Evolutionary conservation across 2,888 invertebrate genomes (phyloP).

Genomic region (Norana najaformis): DNA sequence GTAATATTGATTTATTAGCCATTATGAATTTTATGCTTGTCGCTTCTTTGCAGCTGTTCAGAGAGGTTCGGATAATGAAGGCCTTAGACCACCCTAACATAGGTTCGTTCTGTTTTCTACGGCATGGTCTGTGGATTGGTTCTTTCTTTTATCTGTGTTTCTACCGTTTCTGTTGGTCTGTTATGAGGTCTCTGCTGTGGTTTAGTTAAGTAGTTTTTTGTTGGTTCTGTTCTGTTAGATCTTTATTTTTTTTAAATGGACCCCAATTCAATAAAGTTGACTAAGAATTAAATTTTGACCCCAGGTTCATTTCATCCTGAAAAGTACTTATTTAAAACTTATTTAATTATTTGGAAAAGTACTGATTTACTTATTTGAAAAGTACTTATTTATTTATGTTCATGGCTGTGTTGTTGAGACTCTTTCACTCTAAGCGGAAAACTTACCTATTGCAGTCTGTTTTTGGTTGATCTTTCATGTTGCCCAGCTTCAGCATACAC

Average conservation of each 20-base stretch:
- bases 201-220: neutral
- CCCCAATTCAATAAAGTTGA: neutral
- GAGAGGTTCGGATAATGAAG: slow-evolving; percentile 47
- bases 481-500: neutral
- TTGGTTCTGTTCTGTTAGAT: neutral
- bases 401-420: neutral
- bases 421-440: neutral
- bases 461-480: neutral
- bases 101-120: slow-evolving; percentile 37
- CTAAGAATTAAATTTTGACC: neutral
- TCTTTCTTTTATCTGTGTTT: neutral
- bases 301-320: no score
- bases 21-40: neutral
- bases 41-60: slow-evolving; percentile 38
- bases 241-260: neutral
- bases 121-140: neutral
- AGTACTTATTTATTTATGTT: neutral
- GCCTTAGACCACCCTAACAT: slow-evolving; percentile 46
- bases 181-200: neutral
- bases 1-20: neutral
- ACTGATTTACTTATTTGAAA: neutral
- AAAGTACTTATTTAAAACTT: neutral
- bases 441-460: neutral
- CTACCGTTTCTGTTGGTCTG: neutral
- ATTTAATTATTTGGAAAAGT: neutral